These are phyloP conservation scores for Galleria mellonella DNA, from an alignment of 1,140 invertebrate genomes.

Conservation along the genomic window DNA sequence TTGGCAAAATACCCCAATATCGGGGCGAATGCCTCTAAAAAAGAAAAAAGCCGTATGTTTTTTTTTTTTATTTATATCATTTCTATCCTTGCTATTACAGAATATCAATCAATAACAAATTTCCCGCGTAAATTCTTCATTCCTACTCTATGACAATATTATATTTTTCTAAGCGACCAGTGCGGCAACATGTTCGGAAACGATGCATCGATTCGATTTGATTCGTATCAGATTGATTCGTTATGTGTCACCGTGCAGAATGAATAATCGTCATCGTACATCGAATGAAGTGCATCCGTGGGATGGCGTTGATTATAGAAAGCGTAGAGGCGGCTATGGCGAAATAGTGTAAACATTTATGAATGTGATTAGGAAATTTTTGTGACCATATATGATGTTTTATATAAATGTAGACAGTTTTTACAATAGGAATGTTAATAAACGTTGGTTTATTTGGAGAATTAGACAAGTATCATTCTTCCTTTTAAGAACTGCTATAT, in stretches of 20 bases:
- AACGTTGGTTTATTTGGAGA: too few species aligned
- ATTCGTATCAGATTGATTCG: slow-evolving; percentile 61
- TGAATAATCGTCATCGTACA: slow-evolving; percentile 53
- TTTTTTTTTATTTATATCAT: too few species aligned
- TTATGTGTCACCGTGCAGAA: slow-evolving; percentile 65
- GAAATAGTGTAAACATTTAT: neutral
- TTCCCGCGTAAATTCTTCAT: neutral
- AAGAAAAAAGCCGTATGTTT: too few species aligned
- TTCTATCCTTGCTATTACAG: too few species aligned
- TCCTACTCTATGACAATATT: neutral
- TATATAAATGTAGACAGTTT: too few species aligned
- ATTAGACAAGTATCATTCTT: too few species aligned
- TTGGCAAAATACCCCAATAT: too few species aligned
- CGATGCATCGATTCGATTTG: slow-evolving; percentile 28
- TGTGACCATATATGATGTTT: too few species aligned
- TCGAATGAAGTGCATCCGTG: slow-evolving; percentile 16
- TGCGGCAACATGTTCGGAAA: slow-evolving; percentile 9
- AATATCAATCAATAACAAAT: neutral
- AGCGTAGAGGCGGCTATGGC: neutral
- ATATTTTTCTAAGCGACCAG: slow-evolving; percentile 7
- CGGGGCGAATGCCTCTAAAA: too few species aligned
- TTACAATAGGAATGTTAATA: too few species aligned
- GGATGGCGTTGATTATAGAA: slow-evolving; percentile 10
- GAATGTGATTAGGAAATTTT: too few species aligned
- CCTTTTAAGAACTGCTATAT: too few species aligned